A percentile compares a stretch with the other conserved stretches of the same genome.
These are phyloP conservation scores for Galerucella calmariensis DNA, from an alignment of 2,888 invertebrate species.

Conservation along the genomic window DNA sequence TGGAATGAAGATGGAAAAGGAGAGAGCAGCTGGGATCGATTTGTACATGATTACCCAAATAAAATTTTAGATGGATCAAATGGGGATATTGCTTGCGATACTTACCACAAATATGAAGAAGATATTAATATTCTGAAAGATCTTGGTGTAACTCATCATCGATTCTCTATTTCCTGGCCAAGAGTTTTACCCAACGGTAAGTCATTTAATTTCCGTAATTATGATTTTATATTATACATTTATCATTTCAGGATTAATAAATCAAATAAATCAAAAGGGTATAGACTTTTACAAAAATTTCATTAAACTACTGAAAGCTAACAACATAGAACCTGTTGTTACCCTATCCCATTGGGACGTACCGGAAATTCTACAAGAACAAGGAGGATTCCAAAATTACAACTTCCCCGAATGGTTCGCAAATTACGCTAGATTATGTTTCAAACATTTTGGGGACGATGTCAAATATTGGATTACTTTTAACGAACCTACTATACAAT, in stretches of 20 bases:
- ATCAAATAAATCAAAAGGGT: conserved; percentile 75
- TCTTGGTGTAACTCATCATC: conserved; percentile 69
- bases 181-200: conserved; percentile 16
- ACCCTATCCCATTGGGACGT: conserved; percentile 71
- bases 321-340: conserved; percentile 68
- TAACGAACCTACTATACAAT: conserved; percentile 48
- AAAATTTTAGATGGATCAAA: conserved; percentile 57
- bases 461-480: conserved; percentile 52
- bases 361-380: conserved; percentile 67
- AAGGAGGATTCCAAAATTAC: conserved; percentile 55
- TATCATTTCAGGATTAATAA: conserved; percentile 69
- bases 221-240: background rate
- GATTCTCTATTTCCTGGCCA: conserved; percentile 56
- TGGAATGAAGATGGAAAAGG: conserved; percentile 68
- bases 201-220: background rate
- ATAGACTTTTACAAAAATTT: conserved; percentile 63
- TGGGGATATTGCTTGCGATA: conserved; percentile 74
- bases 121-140: conserved; percentile 71
- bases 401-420: conserved; percentile 46
- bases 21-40: conserved; percentile 54
- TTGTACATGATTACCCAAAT: conserved; percentile 16
- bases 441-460: conserved; percentile 48
- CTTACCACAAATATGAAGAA: conserved; percentile 72
- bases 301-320: conserved; percentile 62
- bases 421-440: conserved; percentile 49